Evolutionary conservation across 30 jellyfish, hydroid and myxozoan genomes (phyloP), one percentile per base, ranked within the genome.

Genomic region (Chrysaora quinquecirrha): DNA sequence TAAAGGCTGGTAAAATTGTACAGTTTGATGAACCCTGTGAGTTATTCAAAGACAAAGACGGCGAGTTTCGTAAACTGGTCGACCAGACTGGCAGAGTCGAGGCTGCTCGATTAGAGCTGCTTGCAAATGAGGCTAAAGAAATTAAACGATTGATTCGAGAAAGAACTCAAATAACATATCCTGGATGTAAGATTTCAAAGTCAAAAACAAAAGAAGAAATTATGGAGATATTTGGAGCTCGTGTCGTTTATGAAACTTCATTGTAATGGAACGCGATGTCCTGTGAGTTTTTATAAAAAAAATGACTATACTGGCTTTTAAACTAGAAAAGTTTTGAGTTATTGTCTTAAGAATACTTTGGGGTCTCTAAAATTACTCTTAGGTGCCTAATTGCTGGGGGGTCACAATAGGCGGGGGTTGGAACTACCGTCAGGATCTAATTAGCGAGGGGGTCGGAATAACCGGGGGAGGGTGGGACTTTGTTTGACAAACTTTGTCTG

Each of bases 11-110:
- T 6, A 82, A 68, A 46, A 88, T 88, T 34, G 96, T 87, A 3
- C 87, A 90, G 60, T 83, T 90, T 67, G 97, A 90, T 35, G 97
- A 90, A 58, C 97, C 97, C n/a, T 64, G 79, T 21, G 87, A 73
- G 52, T 84, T 90, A 0, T 69, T 90, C 70, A 66, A 82, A 60
- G 85, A 83, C 18, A 20, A 47, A 34, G 84, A 75, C 48, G 95
- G 97, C 14, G 92, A 61, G 27, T 90, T 90, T 38, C 75, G 82
- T 20, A 79, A 60, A 52, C 89, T 90, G 2, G 93, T 90, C 64
- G 86, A 90, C 29, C 97, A 90, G 63, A 46, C 91, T 14, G 97
- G 97, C 31, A 78, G 61, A 16, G 76, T 71, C 69, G 95, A 84
- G 83, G 93, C 97, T 58, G 83, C 92, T 3, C 91, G 91, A 2